Evolutionary conservation across 2,797 vertebrate species (phyloP).

Genomic region (Gallirallus australis): DNA sequence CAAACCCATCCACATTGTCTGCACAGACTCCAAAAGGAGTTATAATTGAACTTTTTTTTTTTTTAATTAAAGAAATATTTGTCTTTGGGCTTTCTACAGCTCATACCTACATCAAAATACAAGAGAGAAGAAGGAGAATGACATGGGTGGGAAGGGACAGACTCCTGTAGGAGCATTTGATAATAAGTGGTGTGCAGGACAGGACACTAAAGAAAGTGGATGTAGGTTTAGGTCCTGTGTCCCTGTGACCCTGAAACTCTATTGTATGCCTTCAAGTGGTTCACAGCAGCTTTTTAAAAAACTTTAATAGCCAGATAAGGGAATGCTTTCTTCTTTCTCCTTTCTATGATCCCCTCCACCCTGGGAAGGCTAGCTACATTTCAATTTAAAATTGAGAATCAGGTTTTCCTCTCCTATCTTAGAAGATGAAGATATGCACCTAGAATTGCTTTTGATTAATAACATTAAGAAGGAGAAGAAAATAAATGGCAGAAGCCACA

Average conservation of each 20-base stretch:
- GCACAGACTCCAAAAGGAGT: not conserved
- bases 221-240: not conserved
- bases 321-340: not conserved
- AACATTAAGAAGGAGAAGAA: not conserved
- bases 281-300: not conserved
- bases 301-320: not conserved
- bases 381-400: not conserved
- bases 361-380: not conserved
- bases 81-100: not conserved
- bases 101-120: not conserved
- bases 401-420: not conserved
- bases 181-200: not conserved
- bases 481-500: not conserved
- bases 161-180: not conserved
- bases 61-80: not conserved
- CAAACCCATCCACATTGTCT: not conserved
- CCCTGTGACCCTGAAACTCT: not conserved
- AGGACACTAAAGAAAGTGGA: not conserved
- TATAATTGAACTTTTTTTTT: not conserved
- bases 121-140: not conserved
- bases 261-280: not conserved
- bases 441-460: conserved; percentile 30
- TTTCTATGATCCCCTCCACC: not conserved
- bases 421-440: not conserved
- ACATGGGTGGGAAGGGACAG: not conserved